Conservation (phyloP, 1,140 invertebrate species). For the Maniola jurtina region DNA sequence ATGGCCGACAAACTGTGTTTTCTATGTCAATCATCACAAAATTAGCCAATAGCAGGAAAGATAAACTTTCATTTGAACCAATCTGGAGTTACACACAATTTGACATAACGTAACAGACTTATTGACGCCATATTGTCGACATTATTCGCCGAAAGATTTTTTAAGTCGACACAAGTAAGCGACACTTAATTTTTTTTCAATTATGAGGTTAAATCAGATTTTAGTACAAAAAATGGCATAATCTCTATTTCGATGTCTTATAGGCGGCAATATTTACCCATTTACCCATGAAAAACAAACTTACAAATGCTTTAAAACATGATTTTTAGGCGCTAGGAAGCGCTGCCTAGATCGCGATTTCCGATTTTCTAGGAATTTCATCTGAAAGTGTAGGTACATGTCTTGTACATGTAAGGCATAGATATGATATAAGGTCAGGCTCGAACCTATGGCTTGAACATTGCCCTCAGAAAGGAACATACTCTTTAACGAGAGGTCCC, state of each 20-base stretch:
- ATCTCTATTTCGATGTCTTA: too few relatives aligned
- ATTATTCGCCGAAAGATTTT: constrained; percentile 47
- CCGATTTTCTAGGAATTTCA: too few relatives aligned
- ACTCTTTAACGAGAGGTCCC: too few relatives aligned
- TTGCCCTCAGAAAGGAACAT: too few relatives aligned
- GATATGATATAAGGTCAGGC: too few relatives aligned
- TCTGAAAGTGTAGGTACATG: too few relatives aligned
- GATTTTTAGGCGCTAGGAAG: too few relatives aligned
- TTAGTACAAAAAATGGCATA: not conserved
- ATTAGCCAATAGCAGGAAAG: constrained; percentile 42
- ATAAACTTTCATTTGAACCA: constrained; percentile 30
- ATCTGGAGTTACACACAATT: constrained; percentile 26
- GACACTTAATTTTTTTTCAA: constrained; percentile 36
- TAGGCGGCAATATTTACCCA: not conserved
- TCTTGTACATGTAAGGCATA: too few relatives aligned
- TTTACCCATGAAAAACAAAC: not conserved
- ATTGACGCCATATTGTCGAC: constrained; percentile 38
- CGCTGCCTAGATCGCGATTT: too few relatives aligned
- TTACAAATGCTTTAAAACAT: too few relatives aligned
- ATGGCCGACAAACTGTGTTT: constrained; percentile 57
- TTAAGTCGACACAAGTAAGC: constrained; percentile 50
- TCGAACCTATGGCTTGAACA: too few relatives aligned
- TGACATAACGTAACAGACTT: constrained; percentile 50
- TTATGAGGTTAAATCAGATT: not conserved
- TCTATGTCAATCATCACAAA: constrained; percentile 27